Conservation (phyloP, 2,888 invertebrate genomes). For the Nephrotoma appendiculata region DNA sequence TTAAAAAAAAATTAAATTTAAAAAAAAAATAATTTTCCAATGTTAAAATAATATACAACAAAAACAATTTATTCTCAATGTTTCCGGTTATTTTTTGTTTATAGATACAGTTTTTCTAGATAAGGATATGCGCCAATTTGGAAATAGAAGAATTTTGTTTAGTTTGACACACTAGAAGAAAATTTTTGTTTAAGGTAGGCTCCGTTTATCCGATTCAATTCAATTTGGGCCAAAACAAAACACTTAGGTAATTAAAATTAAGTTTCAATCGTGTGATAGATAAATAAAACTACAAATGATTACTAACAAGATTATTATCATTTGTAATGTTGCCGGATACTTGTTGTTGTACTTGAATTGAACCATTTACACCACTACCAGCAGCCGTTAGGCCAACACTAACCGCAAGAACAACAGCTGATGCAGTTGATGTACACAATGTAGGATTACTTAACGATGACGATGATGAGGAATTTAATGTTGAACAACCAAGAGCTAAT, state of each 20-base stretch:
- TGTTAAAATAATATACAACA: neutral
- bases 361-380: neutral
- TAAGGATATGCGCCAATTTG: neutral
- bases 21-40: neutral
- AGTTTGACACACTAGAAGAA: neutral
- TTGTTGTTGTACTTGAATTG: conserved; percentile 6
- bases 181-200: neutral
- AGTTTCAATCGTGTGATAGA: neutral
- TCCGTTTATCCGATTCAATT: neutral
- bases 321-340: neutral
- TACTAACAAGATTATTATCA: neutral
- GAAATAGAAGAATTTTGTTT: neutral
- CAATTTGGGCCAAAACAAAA: conserved; percentile 2
- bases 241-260: neutral
- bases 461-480: neutral
- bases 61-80: neutral
- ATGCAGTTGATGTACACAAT: neutral
- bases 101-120: neutral
- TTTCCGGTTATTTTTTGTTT: neutral
- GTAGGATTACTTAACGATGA: neutral
- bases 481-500: conserved; percentile 6
- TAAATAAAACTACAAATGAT: conserved; percentile 1
- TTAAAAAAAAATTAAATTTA: neutral
- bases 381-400: neutral
- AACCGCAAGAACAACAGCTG: conserved; percentile 2